Percentiles rank a stretch among this genome's conserved stretches.
Conservation (phyloP, 2,797 vertebrate genomes). For the Aplochiton taeniatus region DNA sequence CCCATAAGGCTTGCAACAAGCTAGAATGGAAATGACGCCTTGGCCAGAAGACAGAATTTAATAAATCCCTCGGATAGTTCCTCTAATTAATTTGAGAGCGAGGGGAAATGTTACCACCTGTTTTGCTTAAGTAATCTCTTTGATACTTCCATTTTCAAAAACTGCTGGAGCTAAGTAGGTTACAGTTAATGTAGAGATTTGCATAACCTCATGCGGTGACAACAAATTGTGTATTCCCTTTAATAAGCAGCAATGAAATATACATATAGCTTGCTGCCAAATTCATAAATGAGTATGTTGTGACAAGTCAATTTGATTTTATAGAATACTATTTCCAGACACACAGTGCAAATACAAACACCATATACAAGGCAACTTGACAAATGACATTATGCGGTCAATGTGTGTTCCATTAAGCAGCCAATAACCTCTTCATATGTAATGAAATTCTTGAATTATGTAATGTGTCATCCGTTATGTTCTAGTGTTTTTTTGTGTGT, state of each 20-base stretch:
- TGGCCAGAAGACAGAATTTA: slow-evolving; percentile 73
- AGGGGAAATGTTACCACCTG: slow-evolving; percentile 70
- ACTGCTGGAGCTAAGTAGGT: slow-evolving; percentile 59
- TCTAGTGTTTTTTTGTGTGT: too few species aligned
- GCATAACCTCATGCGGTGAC: slow-evolving; percentile 62
- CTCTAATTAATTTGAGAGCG: slow-evolving; percentile 67
- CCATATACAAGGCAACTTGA: neutral
- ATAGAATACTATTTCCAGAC: slow-evolving; percentile 45
- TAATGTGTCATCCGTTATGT: too few species aligned
- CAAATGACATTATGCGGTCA: neutral
- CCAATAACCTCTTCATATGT: slow-evolving; percentile 4
- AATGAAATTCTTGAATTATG: too few species aligned
- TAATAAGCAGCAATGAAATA: slow-evolving; percentile 42
- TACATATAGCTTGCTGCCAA: slow-evolving; percentile 55
- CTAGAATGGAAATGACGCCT: slow-evolving; percentile 56
- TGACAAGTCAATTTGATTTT: slow-evolving; percentile 32
- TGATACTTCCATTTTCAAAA: slow-evolving; percentile 73
- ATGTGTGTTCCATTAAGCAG: slow-evolving; percentile 1
- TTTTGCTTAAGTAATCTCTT: slow-evolving; percentile 77
- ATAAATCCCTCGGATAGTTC: slow-evolving; percentile 76
- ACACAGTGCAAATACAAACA: slow-evolving; percentile 33
- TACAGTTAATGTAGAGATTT: slow-evolving; percentile 66
- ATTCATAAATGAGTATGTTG: slow-evolving; percentile 36
- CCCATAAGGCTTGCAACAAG: slow-evolving; percentile 41
- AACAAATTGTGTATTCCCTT: slow-evolving; percentile 69